Evolutionary conservation across 2,113 vertebrate genomes (phyloP).

Genomic region (Setophaga petechia): DNA sequence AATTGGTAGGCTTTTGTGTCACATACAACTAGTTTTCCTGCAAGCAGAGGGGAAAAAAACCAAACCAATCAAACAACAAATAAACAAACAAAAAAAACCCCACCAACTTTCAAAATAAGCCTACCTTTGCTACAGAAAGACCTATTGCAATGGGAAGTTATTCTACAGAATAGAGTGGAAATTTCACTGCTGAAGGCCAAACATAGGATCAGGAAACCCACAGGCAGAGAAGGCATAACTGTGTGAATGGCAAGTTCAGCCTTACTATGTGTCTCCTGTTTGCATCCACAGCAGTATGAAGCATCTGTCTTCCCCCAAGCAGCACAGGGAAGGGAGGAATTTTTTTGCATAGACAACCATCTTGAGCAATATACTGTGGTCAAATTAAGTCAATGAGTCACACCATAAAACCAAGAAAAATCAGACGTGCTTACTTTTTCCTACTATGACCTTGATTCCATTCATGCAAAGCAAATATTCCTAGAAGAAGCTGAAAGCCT

Average conservation of each 20-base stretch:
- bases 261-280: not conserved
- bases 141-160: not conserved
- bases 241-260: not conserved
- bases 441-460: not conserved
- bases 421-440: not conserved
- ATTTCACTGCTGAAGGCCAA: not conserved
- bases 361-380: not conserved
- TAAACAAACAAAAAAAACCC: not conserved
- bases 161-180: not conserved
- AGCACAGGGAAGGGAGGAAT: not conserved
- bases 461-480: conserved; percentile 24
- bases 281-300: not conserved
- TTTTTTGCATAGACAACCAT: not conserved
- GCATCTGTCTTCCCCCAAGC: not conserved
- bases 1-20: not conserved
- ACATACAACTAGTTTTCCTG: not conserved
- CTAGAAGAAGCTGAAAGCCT: conserved; percentile 8
- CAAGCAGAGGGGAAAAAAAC: not conserved
- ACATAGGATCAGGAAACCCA: not conserved
- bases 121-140: not conserved
- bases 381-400: conserved; percentile 53
- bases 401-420: not conserved
- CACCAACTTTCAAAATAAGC: not conserved
- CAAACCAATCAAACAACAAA: not conserved
- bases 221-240: accelerated